A percentile compares a stretch with the other conserved stretches of the same genome.
These are phyloP conservation scores for Oxystoma pomonae DNA, from an alignment of 2,888 invertebrate species.

Conservation along the genomic window DNA sequence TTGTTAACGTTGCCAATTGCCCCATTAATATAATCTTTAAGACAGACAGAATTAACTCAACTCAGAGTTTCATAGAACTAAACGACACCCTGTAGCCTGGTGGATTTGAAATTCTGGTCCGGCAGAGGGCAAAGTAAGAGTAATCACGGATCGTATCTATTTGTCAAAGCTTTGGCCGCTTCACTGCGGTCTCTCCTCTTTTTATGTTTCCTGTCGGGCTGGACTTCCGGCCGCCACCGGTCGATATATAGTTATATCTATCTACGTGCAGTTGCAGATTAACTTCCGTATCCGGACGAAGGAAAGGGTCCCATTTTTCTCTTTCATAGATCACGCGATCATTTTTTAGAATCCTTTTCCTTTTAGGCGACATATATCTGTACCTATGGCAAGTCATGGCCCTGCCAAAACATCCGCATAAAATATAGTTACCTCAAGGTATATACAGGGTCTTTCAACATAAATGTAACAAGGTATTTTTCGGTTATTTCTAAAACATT, in stretches of 20 bases:
- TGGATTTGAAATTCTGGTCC: neutral
- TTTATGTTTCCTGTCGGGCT: conserved; percentile 50
- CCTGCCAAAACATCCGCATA: too few relatives aligned
- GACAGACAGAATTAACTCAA: too few relatives aligned
- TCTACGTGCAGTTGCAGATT: conserved; percentile 50
- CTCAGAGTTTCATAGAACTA: too few relatives aligned
- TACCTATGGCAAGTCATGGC: too few relatives aligned
- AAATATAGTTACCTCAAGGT: too few relatives aligned
- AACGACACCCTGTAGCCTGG: too few relatives aligned
- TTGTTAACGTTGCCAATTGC: too few relatives aligned
- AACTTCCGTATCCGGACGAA: conserved; percentile 46
- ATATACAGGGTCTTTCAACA: too few relatives aligned
- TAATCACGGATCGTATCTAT: conserved; percentile 17
- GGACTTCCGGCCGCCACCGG: conserved; percentile 49
- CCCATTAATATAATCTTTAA: too few relatives aligned
- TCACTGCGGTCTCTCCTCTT: conserved; percentile 44
- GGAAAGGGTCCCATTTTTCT: neutral
- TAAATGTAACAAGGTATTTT: too few relatives aligned
- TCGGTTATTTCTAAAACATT: too few relatives aligned
- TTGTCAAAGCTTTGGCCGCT: conserved; percentile 14
- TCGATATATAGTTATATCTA: conserved; percentile 37
- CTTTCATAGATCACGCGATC: neutral
- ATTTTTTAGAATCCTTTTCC: neutral
- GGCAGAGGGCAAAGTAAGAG: conserved; percentile 3
- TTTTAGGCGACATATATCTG: neutral